Evolutionary conservation across 1,140 invertebrate genomes (phyloP).

Genomic region (Zaprionus vittiger): DNA sequence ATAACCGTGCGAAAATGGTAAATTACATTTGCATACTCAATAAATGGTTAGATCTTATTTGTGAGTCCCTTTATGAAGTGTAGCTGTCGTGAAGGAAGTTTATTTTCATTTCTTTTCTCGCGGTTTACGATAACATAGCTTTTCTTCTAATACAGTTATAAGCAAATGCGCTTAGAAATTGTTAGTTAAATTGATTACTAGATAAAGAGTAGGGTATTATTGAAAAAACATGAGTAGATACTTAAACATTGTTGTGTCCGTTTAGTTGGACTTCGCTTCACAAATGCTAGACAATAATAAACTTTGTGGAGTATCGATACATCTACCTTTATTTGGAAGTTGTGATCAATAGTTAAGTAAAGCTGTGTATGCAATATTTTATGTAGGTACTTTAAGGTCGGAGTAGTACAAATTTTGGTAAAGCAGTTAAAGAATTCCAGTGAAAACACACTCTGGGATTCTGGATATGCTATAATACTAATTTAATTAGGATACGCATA

Average conservation of each 20-base stretch:
- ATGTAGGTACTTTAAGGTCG: conserved; percentile 5
- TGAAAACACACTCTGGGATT: background rate
- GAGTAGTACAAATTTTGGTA: background rate
- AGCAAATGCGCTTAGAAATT: background rate
- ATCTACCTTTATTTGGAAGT: too few relatives aligned
- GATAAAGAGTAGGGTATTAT: background rate
- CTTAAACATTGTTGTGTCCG: too few relatives aligned
- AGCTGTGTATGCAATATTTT: too few relatives aligned
- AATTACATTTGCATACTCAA: background rate
- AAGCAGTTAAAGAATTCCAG: background rate
- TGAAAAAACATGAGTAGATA: background rate
- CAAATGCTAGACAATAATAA: too few relatives aligned
- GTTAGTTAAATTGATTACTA: background rate
- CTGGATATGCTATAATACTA: background rate
- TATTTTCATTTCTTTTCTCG: background rate
- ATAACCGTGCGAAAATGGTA: background rate
- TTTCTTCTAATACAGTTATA: background rate
- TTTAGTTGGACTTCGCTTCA: too few relatives aligned
- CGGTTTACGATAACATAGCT: background rate
- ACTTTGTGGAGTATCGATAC: too few relatives aligned
- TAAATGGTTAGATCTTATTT: background rate
- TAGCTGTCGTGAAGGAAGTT: background rate
- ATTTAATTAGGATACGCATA: background rate
- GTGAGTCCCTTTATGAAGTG: background rate
- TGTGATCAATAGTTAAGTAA: too few relatives aligned